A percentile compares a stretch with the other conserved stretches of the same genome.
Evolutionary conservation across 2,888 invertebrate genomes (phyloP).

Genomic region (Oeneis ivallda): DNA sequence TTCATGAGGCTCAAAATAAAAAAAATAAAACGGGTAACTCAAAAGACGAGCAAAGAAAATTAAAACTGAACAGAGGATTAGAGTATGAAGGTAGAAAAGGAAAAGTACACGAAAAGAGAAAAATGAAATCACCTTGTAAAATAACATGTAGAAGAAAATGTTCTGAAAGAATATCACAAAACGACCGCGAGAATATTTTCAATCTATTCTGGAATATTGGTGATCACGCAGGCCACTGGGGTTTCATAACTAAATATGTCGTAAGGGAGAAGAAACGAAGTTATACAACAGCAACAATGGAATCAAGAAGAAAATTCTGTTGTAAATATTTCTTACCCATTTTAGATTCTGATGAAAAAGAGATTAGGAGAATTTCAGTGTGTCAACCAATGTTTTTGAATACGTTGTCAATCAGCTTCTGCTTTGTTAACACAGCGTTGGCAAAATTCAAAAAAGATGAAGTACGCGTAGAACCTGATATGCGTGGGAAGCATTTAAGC

Average conservation of each 20-base stretch:
- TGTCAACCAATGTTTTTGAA: not conserved
- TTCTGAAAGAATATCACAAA: not conserved
- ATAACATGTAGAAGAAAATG: not conserved
- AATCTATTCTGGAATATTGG: not conserved
- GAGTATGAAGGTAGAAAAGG: not conserved
- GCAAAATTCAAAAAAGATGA: not conserved
- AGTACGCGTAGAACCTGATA: not conserved
- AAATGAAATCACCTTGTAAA: not conserved
- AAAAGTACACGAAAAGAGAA: not conserved
- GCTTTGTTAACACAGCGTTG: not conserved
- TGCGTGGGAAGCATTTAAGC: not conserved
- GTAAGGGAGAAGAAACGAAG: not conserved
- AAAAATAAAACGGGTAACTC: not conserved
- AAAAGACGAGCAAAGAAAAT: not conserved
- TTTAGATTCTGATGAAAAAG: not conserved
- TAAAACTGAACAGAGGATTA: not conserved
- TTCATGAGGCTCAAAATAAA: not conserved
- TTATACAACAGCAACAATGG: not conserved
- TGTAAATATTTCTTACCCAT: not conserved
- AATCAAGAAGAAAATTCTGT: not conserved
- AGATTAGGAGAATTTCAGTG: not conserved
- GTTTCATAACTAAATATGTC: not conserved
- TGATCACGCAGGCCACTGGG: not conserved
- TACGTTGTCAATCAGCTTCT: not conserved
- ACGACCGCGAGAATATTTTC: not conserved